Evolutionary conservation across 2,888 invertebrate species (phyloP).

Genomic region (Zaprionus obscuricornis): DNA sequence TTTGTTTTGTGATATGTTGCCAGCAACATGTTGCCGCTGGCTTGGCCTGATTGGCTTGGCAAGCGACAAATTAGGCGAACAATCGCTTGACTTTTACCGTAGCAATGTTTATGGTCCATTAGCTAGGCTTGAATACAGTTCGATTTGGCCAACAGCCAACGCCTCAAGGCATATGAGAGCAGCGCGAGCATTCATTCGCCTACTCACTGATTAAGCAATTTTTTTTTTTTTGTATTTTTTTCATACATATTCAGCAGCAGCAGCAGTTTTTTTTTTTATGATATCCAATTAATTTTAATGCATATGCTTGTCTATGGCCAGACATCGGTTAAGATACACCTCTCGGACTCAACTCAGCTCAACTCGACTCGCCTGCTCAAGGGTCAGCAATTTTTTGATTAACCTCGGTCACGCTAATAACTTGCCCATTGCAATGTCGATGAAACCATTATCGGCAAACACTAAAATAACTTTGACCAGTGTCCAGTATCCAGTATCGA

Average conservation of each 20-base stretch:
- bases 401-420: slow-evolving; percentile 72
- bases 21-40: slow-evolving; percentile 62
- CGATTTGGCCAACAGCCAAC: slow-evolving; percentile 54
- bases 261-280: slow-evolving; percentile 59
- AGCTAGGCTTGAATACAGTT: slow-evolving; percentile 52
- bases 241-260: slow-evolving; percentile 26
- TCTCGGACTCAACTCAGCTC: slow-evolving; percentile 3
- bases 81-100: slow-evolving; percentile 67
- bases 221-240: slow-evolving; percentile 24
- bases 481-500: too few species aligned
- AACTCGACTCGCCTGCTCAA: slow-evolving; percentile 38
- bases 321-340: slow-evolving; percentile 41
- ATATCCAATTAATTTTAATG: slow-evolving; percentile 69
- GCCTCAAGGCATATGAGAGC: slow-evolving; percentile 43
- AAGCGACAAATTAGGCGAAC: slow-evolving; percentile 71
- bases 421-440: slow-evolving; percentile 46
- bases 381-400: slow-evolving; percentile 80
- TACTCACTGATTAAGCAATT: slow-evolving; percentile 68
- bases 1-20: slow-evolving; percentile 42
- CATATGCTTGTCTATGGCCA: slow-evolving; percentile 54
- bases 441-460: slow-evolving; percentile 70
- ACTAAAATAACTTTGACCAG: too few species aligned
- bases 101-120: slow-evolving; percentile 68
- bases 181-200: too few species aligned
- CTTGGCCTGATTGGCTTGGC: slow-evolving; percentile 67